Base-by-base conservation (phyloP, 2,113 vertebrate genomes). In the Mugil cephalus region DNA sequence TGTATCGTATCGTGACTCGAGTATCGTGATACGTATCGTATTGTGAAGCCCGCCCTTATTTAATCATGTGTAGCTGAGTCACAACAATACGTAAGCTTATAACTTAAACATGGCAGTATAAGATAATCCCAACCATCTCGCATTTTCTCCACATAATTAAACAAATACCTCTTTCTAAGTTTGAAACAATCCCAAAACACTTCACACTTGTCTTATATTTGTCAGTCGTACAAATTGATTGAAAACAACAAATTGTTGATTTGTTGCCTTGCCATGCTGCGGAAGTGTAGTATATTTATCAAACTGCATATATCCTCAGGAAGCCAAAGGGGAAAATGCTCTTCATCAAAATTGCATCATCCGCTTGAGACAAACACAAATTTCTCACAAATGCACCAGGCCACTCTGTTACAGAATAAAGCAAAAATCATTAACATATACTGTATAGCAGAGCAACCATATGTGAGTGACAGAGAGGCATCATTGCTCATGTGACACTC, bases 401-500 rank as follows among this genome's bases (percentile, higher is more conserved):
- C 63, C 8, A 3, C 6, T 56, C 50, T 7, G 3, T 56, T 35
- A 10, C 11, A 10, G 36, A 24, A 19, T 15, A 65, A 45, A 74
- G 68, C 58, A 10, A 59, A 68, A 58, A 1, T 13, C 30, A 77
- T 85, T 76, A 67, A n/a, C 75, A 69, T 80, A 72, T 54, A 38
- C 39, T 0, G 8, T 38, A 66, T 68, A 77, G 77, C 59, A 54
- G 21, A 47, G 61, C 62, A 56, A 60, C 39, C 53, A 70, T 72
- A 47, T 69, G 64, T 69, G 86, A 66, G 77, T 55, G 71, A 19
- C 83, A 84, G 47, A 17, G 48, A 50, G 65, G 17, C 48, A 40
- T 72, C 69, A 45, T 78, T 54, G 69, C 76, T 87, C 70, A 74
- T 52, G 60, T 84, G 75, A 78, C 77, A 64, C 80, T 79, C 69